Evolutionary conservation across 2,888 invertebrate species (phyloP).

Genomic region (Petrolisthes manimaculis): DNA sequence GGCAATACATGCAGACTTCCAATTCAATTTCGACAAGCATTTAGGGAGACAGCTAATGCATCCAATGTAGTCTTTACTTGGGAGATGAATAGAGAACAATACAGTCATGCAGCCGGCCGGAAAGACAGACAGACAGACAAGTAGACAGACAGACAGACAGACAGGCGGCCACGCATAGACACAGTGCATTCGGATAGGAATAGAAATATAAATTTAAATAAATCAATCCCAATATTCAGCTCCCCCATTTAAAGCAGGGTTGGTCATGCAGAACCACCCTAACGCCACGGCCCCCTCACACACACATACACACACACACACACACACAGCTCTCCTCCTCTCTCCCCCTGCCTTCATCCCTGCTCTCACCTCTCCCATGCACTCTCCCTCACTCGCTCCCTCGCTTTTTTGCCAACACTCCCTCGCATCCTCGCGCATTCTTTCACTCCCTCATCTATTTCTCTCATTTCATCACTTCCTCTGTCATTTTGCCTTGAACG

Average conservation of each 20-base stretch:
- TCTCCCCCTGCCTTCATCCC: conserved; percentile 6
- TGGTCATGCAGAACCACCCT: conserved; percentile 38
- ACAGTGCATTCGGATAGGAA: conserved; percentile 18
- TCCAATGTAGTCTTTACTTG: not conserved
- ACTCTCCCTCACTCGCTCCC: conserved; percentile 3
- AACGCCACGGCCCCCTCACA: conserved; percentile 23
- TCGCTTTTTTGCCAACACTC: conserved; percentile 10
- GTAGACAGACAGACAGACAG: not conserved
- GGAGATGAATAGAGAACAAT: not conserved
- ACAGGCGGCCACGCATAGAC: conserved; percentile 6
- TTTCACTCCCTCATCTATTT: conserved; percentile 13
- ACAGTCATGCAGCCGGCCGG: not conserved
- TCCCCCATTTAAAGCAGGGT: conserved; percentile 43
- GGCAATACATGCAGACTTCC: too few relatives aligned
- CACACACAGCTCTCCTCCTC: too few relatives aligned
- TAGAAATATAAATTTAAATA: conserved; percentile 33
- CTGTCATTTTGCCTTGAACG: not conserved
- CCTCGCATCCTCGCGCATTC: not conserved
- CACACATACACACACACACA: too few relatives aligned
- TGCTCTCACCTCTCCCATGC: not conserved
- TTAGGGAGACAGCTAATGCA: too few relatives aligned
- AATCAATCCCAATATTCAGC: conserved; percentile 41
- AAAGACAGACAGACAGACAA: not conserved
- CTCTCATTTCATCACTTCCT: conserved; percentile 16
- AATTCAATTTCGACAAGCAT: too few relatives aligned